Evolutionary conservation across 2,113 vertebrate genomes (phyloP).

Genomic region (Lethenteron reissneri): DNA sequence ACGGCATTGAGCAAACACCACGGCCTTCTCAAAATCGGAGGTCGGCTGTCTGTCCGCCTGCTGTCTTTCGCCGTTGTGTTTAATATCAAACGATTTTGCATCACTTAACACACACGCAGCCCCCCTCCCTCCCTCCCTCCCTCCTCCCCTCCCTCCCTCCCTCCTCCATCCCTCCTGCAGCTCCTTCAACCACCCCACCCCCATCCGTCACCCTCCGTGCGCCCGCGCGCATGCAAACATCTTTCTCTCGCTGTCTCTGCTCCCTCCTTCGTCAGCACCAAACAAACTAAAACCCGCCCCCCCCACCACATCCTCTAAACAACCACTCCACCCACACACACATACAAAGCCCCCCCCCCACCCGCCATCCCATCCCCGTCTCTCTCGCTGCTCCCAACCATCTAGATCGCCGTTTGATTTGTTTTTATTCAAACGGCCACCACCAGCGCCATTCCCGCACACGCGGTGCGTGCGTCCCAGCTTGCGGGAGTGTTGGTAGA

Average conservation of each 20-base stretch:
- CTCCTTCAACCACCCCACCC: background rate
- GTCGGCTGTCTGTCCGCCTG: too few species aligned
- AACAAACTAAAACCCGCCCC: background rate
- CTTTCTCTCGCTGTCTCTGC: background rate
- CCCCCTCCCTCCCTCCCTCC: background rate
- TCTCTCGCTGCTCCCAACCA: background rate
- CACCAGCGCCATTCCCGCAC: too few species aligned
- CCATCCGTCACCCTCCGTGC: background rate
- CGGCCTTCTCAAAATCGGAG: too few species aligned
- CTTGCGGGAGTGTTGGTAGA: too few species aligned
- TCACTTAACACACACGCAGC: too few species aligned
- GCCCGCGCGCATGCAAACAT: background rate
- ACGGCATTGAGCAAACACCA: too few species aligned
- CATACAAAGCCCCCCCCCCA: background rate
- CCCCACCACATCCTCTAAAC: background rate
- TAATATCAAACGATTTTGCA: too few species aligned
- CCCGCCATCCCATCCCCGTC: background rate
- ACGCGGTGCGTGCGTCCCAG: too few species aligned
- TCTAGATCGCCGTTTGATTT: too few species aligned
- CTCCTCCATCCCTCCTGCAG: background rate
- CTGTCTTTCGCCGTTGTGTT: too few species aligned
- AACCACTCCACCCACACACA: background rate
- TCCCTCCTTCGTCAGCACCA: background rate
- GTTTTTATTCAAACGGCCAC: too few species aligned
- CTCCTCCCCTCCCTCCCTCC: background rate